phyloP scores from a whole-genome alignment of 2,888 invertebrate species.

The Piscicola geometra region DNA sequence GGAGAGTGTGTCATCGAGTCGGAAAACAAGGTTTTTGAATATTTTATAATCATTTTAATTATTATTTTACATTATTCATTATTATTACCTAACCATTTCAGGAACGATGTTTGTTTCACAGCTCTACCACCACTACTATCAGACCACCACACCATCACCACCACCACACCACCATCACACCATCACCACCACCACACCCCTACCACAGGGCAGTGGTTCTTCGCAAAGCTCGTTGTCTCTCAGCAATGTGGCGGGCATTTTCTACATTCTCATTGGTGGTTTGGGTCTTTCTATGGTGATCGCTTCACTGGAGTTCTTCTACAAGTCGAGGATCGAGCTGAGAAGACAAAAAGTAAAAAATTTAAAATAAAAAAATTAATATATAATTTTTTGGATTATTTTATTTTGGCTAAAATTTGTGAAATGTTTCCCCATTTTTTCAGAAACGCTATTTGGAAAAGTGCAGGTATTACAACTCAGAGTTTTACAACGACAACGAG shows the following conservation, averaged over 20 bases:
- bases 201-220: slow-evolving; percentile 63
- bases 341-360: slow-evolving; percentile 21
- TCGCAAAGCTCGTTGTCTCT: slow-evolving; percentile 70
- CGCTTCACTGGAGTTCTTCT: slow-evolving; percentile 90
- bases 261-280: slow-evolving; percentile 94
- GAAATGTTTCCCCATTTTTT: too few species aligned
- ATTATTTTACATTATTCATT: too few species aligned
- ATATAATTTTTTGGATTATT: too few species aligned
- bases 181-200: not conserved
- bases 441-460: slow-evolving; percentile 33
- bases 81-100: too few species aligned
- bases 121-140: not conserved
- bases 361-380: not conserved
- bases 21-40: slow-evolving; percentile 44
- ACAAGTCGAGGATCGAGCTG: slow-evolving; percentile 61
- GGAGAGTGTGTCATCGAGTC: slow-evolving; percentile 57
- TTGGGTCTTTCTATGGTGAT: slow-evolving; percentile 83
- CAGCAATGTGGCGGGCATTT: slow-evolving; percentile 97
- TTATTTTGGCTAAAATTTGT: too few species aligned
- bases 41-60: too few species aligned
- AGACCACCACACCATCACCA: not conserved
- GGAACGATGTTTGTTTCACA: not conserved
- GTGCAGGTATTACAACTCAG: slow-evolving; percentile 25
- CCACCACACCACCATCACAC: not conserved
- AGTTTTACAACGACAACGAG: slow-evolving; percentile 21